Evolutionary conservation across 2,113 vertebrate species (phyloP), one percentile per base, ranked within the genome.

Genomic region (Mormoops blainvillei): DNA sequence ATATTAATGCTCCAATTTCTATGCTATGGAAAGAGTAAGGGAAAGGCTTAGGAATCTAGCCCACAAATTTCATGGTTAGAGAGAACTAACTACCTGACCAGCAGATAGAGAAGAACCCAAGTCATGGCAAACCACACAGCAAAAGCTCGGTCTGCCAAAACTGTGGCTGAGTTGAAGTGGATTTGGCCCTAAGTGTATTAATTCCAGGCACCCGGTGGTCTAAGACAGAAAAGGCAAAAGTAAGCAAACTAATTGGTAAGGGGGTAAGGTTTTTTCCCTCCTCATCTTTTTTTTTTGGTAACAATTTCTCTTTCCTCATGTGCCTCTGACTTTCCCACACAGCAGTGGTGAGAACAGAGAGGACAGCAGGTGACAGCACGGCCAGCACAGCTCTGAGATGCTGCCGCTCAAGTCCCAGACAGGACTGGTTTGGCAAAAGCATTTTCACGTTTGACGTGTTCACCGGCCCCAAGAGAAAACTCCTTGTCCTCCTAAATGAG

Each of bases 121-220:
- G 92, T 74, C 89, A 70, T 82, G 93, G 86, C 89, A 96, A 96
- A 97, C 97, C 97, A 94, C 97, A 97, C 83, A 96, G 93, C 50
- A 19, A 8, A 89, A 78, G 91, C 67, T 91, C 70, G 3, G n/a
- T 54, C 56, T 86, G 96, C 97, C 97, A 97, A n/a, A 77, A 71
- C 80, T 96, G 97, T 94, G 97, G 97, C 94, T 82, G 94, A 93
- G 96, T 96, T 97, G 96, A 97, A 97, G 97, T 97, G 97, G 97
- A 97, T 97, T 98, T 98, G 97, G 97, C 97, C 95, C 84, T 95
- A 91, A 93, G 65, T 96, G 54, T 96, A 94, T 96, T 97, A 97
- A 98, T 98, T 97, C 97, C 97, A 98, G 97, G 94, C 96, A 96
- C 93, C 94, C 92, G 94, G 97, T 97, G 97, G 97, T 97, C 97